Conservation (phyloP, 2,113 vertebrate species). For the Urocitellus parryii region DNA sequence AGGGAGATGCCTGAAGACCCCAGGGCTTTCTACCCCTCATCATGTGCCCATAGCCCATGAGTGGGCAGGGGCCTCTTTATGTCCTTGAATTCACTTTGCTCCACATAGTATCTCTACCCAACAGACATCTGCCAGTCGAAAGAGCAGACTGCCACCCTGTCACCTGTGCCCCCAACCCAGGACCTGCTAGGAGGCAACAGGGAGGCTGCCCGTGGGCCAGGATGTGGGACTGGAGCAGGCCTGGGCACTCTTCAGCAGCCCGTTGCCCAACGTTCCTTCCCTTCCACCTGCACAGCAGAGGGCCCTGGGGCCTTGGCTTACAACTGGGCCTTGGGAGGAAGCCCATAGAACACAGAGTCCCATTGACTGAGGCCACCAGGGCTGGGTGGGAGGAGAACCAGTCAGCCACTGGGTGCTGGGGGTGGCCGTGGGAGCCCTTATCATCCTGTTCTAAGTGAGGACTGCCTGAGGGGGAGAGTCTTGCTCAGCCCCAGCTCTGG, state of each 20-base stretch:
- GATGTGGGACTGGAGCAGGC: conserved; percentile 35
- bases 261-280: conserved; percentile 56
- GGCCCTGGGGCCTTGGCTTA: conserved; percentile 73
- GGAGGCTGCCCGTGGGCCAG: conserved; percentile 19
- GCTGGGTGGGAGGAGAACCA: conserved; percentile 63
- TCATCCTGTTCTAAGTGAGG: conserved; percentile 63
- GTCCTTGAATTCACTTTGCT: not conserved
- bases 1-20: not conserved
- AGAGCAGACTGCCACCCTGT: not conserved
- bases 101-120: not conserved
- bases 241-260: conserved; percentile 15
- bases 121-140: not conserved
- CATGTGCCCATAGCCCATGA: not conserved
- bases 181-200: not conserved
- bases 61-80: not conserved
- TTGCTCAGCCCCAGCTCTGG: not conserved
- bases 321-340: conserved; percentile 66
- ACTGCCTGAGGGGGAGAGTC: conserved; percentile 19
- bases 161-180: conserved; percentile 26
- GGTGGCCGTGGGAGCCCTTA: not conserved
- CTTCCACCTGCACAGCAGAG: conserved; percentile 15
- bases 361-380: conserved; percentile 45
- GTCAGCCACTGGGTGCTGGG: not conserved
- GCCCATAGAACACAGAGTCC: conserved; percentile 67
- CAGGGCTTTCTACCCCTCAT: not conserved